phyloP scores from a whole-genome alignment of 2,113 vertebrate genomes.

The Rattus rattus region DNA sequence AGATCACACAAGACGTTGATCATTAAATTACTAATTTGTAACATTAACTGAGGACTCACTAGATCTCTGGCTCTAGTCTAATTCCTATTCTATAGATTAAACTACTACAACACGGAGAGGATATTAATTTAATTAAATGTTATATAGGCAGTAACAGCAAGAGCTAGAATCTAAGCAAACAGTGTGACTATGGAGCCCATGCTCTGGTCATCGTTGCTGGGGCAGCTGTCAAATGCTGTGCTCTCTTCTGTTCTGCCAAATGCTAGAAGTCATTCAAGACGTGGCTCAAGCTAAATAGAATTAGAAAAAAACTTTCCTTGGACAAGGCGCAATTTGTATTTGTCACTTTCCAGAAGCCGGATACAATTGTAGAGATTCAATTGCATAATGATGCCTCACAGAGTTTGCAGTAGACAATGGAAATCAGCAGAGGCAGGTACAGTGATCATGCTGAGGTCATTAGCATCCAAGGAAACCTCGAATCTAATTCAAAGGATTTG shows the following conservation, averaged over 20 bases:
- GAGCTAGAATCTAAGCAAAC: slow-evolving; percentile 17
- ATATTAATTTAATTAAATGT: slow-evolving; percentile 3
- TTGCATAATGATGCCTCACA: slow-evolving; percentile 29
- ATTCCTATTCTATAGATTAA: neutral
- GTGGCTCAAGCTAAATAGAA: neutral
- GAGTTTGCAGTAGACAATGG: neutral
- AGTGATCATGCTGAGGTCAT: neutral
- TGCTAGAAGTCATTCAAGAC: slow-evolving; percentile 16
- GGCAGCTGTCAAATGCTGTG: neutral
- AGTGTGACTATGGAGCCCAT: neutral
- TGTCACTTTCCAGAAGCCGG: slow-evolving; percentile 40
- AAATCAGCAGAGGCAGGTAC: neutral
- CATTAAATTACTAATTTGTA: slow-evolving; percentile 24
- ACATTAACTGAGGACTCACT: slow-evolving; percentile 10
- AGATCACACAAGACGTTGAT: neutral
- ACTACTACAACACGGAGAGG: neutral
- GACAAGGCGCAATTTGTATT: neutral
- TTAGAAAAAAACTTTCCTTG: neutral
- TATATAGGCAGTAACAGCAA: neutral
- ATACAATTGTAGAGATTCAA: neutral
- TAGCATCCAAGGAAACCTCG: neutral
- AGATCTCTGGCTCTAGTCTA: neutral
- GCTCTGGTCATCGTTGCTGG: neutral
- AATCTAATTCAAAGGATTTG: neutral
- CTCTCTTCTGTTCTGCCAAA: neutral